Base-by-base conservation (phyloP, 1,140 invertebrate genomes). In the Neodiprion lecontei region DNA sequence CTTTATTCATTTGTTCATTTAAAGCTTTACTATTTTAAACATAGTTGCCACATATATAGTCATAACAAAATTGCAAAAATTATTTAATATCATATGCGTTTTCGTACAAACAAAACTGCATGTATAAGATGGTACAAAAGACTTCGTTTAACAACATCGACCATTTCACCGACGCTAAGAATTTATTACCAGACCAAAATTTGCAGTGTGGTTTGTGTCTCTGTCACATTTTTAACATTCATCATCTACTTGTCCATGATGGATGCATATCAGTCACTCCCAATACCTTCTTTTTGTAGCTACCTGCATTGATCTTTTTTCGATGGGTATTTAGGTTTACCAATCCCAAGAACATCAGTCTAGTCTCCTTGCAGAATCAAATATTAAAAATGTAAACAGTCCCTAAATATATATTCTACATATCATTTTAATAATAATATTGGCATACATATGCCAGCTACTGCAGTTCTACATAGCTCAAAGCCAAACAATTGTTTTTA, bases 51-150 rank as follows among this genome's bases (percentile, higher is more conserved):
- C 69, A 76, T 69, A 40, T 40, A 79, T 73, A 80, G 65, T 79
- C 76, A 79, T 79, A 78, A 80, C 78, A 80, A 78, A 72, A 76
- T 78, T 79, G 73, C 74, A 74, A 81, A 81, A 81, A 71, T 77
- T 74, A 72, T 69, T 79, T 61, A 75, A 72, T 69, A 67, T 69
- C 75, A 49, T 75, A 70, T 72, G 50, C 49, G 67, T 66, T 72
- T 28, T 53, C 48, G 23, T 40, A 23, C 72, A 66, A 72, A 53
- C 53, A 72, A 49, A 73, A 73, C 17, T 49, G 65, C 47, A 48
- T 67, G 66, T 49, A 67, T 48, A 49, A 40, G 68, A 73, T 67
- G 72, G 47, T 67, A 67, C 11, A 48, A 67, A 9, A 67, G 66
- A 67, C 11, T 73, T 72, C 28, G 47, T 67, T 68, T n/a, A 73